Base-by-base conservation (phyloP, 2,113 vertebrate species). In the Sapayoa aenigma region DNA sequence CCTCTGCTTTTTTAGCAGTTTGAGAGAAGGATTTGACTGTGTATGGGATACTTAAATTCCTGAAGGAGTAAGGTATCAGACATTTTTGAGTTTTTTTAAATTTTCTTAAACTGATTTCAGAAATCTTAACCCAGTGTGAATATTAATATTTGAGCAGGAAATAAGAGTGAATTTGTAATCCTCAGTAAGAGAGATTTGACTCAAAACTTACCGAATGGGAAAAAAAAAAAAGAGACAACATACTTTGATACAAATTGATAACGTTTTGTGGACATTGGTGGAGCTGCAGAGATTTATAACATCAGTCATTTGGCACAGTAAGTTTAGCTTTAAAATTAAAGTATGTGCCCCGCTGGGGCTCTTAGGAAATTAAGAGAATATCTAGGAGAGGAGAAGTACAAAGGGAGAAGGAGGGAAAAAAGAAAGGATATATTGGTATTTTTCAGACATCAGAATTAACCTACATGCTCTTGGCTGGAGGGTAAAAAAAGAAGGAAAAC, bases 31-130 rank as follows among this genome's bases (percentile, higher is more conserved):
- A 68, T 92, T 86, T 90, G 44, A 66, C 63, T 81, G 23, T 7
- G 27, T 42, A 12, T 24, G 17, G 74, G 58, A n/a, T 31, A 60
- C 83, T 79, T 74, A 82, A 74, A 46, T 42, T 87, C 25, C 28
- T 58, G 27, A 65, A 39, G 35, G 59, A 76, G 8, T 60, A 49
- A 85, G 37, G 11, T 82, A 10, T 52, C 53, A 31, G 24, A n/a
- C 41, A 7, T 44, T 44, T 44, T 25, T 28, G 28, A 8, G 41
- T 93, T 24, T 53, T 74, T 66, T 35, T 62, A 71, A 91, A 69
- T 89, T 95, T 95, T 55, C 53, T 56, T 87, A 60, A 75, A 78
- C 25, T 79, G 31, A 65, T 76, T 46, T 58, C n/a, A 76, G 73
- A 90, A 82, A 62, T 59, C 33, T 20, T 59, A 62, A 73, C 13